Percentiles rank a stretch among this genome's conserved stretches.
Conservation (phyloP, 2,113 vertebrate species). For the Balaenoptera acutorostrata region DNA sequence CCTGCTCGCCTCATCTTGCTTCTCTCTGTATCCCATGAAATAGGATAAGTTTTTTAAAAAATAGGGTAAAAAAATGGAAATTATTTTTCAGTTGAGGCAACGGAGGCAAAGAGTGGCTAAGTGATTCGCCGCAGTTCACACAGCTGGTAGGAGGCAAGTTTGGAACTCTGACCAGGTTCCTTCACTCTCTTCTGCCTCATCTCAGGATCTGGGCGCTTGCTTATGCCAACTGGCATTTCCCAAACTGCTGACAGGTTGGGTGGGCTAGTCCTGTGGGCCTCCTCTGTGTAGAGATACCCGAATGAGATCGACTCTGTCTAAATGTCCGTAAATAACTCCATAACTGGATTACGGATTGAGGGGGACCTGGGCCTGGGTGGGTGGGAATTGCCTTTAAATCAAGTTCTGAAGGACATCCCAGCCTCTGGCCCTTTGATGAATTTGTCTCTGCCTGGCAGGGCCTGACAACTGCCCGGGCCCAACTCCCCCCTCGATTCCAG, state of each 20-base stretch:
- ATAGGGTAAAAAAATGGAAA: too few species aligned
- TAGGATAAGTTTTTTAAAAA: background rate
- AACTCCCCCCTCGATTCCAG: background rate
- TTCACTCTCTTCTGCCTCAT: background rate
- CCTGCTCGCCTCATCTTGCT: background rate
- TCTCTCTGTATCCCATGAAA: background rate
- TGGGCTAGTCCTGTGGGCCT: background rate
- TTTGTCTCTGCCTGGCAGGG: conserved; percentile 43
- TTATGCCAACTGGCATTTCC: background rate
- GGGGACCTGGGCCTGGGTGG: background rate
- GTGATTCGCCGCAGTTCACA: background rate
- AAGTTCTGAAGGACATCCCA: background rate
- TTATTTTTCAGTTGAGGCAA: background rate
- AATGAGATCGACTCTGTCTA: background rate
- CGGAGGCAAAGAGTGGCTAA: background rate
- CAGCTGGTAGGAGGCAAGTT: background rate
- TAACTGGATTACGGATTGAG: background rate
- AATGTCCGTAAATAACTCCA: background rate
- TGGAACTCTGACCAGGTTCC: background rate
- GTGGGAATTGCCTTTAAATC: background rate
- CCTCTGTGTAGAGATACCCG: background rate
- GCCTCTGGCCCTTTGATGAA: background rate
- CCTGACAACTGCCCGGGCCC: background rate
- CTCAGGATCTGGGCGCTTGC: background rate
- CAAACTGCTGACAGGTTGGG: background rate